These are phyloP conservation scores for Antheraea pernyi DNA, from an alignment of 1,140 invertebrate species.

Conservation along the genomic window DNA sequence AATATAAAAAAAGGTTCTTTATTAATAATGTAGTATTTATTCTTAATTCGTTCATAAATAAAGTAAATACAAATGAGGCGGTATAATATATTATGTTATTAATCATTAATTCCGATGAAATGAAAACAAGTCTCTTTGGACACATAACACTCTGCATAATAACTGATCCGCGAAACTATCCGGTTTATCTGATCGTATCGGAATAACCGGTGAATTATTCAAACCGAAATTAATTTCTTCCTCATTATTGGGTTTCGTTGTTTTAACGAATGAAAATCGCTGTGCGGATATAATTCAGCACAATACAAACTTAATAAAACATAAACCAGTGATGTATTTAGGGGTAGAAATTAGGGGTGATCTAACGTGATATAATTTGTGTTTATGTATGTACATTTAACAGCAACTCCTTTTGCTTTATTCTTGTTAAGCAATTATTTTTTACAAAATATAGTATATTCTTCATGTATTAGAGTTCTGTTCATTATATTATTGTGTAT, in stretches of 20 bases:
- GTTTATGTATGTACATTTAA: no score
- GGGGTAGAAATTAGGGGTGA: no score
- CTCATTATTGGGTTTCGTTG: slow-evolving; percentile 23
- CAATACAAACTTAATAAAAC: slow-evolving; percentile 15
- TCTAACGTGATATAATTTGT: no score
- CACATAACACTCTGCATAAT: not conserved
- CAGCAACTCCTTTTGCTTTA: no score
- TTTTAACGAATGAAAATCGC: slow-evolving; percentile 28
- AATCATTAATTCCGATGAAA: not conserved
- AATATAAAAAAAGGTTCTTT: no score
- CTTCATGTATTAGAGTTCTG: no score
- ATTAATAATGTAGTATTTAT: not conserved
- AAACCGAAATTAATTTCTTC: slow-evolving; percentile 22
- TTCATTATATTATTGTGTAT: no score
- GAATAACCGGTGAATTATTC: slow-evolving; percentile 12
- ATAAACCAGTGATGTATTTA: no score
- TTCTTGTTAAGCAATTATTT: no score
- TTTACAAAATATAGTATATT: no score
- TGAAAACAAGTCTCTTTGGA: not conserved
- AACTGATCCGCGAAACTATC: slow-evolving; percentile 7
- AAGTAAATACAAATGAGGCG: not conserved
- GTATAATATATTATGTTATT: not conserved
- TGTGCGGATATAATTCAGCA: slow-evolving; percentile 25
- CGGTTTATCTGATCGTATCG: not conserved
- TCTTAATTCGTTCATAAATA: not conserved